Base-by-base conservation (phyloP, 2,797 vertebrate species). In the Macroramphosus scolopax region DNA sequence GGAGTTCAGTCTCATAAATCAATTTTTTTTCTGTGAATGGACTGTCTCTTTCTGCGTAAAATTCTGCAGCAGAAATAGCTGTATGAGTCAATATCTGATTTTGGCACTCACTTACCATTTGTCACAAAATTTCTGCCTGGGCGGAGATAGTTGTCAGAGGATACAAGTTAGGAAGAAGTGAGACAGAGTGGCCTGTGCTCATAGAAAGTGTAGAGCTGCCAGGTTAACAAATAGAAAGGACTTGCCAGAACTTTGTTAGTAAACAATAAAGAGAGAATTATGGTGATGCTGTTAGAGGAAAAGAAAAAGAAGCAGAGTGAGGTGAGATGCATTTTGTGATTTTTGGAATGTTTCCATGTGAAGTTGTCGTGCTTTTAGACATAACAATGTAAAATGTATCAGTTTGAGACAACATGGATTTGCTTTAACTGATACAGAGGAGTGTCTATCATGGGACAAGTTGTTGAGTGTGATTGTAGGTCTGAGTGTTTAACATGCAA, bases 201-300 rank as follows among this genome's bases (percentile, higher is more conserved):
- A 22, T 50, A 30, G 39, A 76, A 58, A 51, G 34, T 40, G 25
- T 38, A 38, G 35, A 56, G 34, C 24, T 17, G 32, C 7, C 22
- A 42, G 52, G 46, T 54, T 50, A 36, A 64, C 33, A 17, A 31
- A 30, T 18, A 32, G 47, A 35, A 20, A 47, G 17, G 22, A 22
- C 16, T 56, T 40, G 6, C 13, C 28, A 37, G 39, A 24, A 6
- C 20, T 72, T 58, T 22, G 11, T 42, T 4, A 20, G 14, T 3
- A 35, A 61, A 34, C 17, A 56, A 44, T n/a, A 86, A 81, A 68
- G 80, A 88, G 72, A 80, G 74, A 53, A 86, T 89, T 79, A 72
- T 82, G 84, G 73, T 89, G 53, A 68, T 89, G 75, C 63, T 85
- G 49, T 49, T 78, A 46, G 81, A 89, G 58, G 59, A 77, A 64